phyloP scores from a whole-genome alignment of 2,888 invertebrate genomes.

The Mimas tiliae region DNA sequence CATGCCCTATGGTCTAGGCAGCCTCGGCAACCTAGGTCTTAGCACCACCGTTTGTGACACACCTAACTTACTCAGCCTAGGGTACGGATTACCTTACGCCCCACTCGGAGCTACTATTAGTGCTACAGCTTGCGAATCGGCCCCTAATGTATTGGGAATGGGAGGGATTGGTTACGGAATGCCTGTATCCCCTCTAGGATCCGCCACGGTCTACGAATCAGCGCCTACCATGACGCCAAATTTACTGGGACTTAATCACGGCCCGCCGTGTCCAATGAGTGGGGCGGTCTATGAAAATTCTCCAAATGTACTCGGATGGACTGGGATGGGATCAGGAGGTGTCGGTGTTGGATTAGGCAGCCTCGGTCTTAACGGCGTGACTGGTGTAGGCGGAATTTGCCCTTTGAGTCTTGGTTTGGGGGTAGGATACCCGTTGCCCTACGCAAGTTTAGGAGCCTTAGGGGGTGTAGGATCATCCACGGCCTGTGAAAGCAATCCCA shows the following conservation, averaged over 20 bases:
- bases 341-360: not conserved
- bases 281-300: not conserved
- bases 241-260: not conserved
- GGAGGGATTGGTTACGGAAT: conserved; percentile 21
- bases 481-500: conserved; percentile 33
- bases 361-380: too few species aligned
- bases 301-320: not conserved
- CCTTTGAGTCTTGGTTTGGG: not conserved
- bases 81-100: not conserved
- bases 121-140: conserved; percentile 39
- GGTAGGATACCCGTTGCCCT: not conserved
- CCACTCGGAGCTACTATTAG: conserved; percentile 26
- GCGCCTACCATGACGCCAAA: not conserved
- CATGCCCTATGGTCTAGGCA: not conserved
- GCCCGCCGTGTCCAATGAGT: not conserved
- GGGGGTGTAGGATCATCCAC: conserved; percentile 31
- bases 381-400: not conserved
- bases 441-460: conserved; percentile 4
- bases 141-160: conserved; percentile 33
- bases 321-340: not conserved
- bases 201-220: not conserved
- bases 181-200: not conserved
- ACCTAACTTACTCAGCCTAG: conserved; percentile 2
- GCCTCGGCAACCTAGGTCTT: not conserved
- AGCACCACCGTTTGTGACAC: not conserved